Evolutionary conservation across 2,113 vertebrate genomes (phyloP).

Genomic region (Eubucco bourcierii): DNA sequence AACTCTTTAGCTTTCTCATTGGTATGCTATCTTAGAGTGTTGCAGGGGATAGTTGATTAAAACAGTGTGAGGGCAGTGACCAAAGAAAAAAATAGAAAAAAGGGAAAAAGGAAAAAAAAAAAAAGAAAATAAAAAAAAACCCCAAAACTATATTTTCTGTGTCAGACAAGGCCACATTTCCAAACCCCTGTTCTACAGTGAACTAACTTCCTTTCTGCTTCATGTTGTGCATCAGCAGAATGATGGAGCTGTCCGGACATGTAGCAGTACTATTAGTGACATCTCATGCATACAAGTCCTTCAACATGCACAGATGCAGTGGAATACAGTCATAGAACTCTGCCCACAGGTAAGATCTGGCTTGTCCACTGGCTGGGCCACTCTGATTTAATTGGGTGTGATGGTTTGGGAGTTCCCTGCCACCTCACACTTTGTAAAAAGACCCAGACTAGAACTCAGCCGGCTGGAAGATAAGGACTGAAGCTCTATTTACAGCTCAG

Average conservation of each 20-base stretch:
- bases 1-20: background rate
- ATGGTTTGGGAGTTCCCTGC: no score
- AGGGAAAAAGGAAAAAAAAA: background rate
- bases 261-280: background rate
- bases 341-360: background rate
- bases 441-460: no score
- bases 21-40: background rate
- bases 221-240: background rate
- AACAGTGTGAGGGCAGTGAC: background rate
- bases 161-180: background rate
- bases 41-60: background rate
- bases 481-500: no score
- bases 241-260: background rate
- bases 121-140: background rate
- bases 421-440: no score
- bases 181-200: accelerated
- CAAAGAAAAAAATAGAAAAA: background rate
- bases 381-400: background rate
- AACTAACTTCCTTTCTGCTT: background rate
- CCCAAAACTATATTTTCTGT: background rate
- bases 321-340: background rate
- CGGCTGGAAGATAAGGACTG: no score
- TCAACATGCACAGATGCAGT: background rate
- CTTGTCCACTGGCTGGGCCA: background rate
- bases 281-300: background rate